Conservation (phyloP, 53 echinoderm and acorn worm genomes). For the Actinopyga echinites region DNA sequence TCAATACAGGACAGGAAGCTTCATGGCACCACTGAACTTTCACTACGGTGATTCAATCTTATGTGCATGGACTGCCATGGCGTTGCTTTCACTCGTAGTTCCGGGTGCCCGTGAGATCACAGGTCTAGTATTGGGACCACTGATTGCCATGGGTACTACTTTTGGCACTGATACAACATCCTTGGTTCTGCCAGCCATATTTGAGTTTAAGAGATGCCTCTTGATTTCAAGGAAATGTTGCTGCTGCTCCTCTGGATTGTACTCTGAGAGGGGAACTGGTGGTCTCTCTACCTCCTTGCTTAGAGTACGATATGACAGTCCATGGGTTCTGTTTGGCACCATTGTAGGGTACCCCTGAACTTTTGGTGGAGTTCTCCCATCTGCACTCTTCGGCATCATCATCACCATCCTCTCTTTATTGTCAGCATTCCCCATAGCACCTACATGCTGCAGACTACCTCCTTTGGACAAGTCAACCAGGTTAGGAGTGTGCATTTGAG, state of each 20-base stretch:
- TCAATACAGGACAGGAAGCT: background rate
- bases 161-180: background rate
- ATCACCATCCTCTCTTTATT: background rate
- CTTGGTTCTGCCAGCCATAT: background rate
- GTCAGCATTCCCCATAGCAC: background rate
- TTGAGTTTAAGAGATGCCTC: constrained; percentile 25
- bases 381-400: background rate
- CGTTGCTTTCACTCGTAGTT: background rate
- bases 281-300: background rate
- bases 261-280: background rate
- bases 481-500: background rate
- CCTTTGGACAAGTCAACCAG: constrained; percentile 7
- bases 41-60: too few species aligned
- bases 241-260: constrained; percentile 33
- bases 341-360: too few species aligned
- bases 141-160: background rate
- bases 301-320: too few species aligned
- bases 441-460: background rate
- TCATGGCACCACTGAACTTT: too few species aligned
- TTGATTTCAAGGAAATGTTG: constrained; percentile 40
- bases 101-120: constrained; percentile 12
- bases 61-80: too few species aligned
- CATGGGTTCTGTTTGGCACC: too few species aligned
- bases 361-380: too few species aligned
- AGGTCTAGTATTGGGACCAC: background rate